Base-by-base conservation (phyloP, 2,888 invertebrate species). In the Cryptus viduatorius region DNA sequence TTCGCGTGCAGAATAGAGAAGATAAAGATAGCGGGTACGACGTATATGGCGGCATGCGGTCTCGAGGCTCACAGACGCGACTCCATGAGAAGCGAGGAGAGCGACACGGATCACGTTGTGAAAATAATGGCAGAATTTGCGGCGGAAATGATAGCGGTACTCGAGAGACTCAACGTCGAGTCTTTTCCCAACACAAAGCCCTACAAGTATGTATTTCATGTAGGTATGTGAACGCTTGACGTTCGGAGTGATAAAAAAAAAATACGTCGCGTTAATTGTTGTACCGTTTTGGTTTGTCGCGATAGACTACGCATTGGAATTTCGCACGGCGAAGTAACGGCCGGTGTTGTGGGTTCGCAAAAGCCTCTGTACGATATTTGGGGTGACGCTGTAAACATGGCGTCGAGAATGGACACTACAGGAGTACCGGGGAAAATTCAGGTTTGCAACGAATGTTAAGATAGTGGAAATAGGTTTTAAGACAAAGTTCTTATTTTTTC, bases 1-100 rank as follows among this genome's bases (percentile, higher is more conserved):
- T 96, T 95, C 7, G 94, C 95, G 82, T 89, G 91, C 75, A 96
- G 96, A 89, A 97, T 99, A 8, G 99, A 99, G 94, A 99, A 99
- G 94, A 99, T 99, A 48, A 99, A 99, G 95, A 97, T 99, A 78
- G 98, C 98, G 67, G 98, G 98, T 12, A 98, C 98, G 95, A 99
- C 99, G 0, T 99, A 99, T 90, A 99, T 99, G 99, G 99, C 98
- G 1, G 99, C 98, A 0, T 98, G 98, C 90, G 99, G 99, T 0
- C 94, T 99, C 68, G 97, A 97, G 89, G 96, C 97, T 0, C 96
- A 95, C 44, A 95, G 96, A 72, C 95, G 96, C 80, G 95, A 95
- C 89, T 96, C 96, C 1, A 94, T 90, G 87, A 90, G 88, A 64
- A 90, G 89, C 67, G 76, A 89, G 50, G 87, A 90, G 8, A 92